Evolutionary conservation across 2,797 vertebrate species (phyloP), one percentile per base, ranked within the genome.

Genomic region (Girardinus metallicus): DNA sequence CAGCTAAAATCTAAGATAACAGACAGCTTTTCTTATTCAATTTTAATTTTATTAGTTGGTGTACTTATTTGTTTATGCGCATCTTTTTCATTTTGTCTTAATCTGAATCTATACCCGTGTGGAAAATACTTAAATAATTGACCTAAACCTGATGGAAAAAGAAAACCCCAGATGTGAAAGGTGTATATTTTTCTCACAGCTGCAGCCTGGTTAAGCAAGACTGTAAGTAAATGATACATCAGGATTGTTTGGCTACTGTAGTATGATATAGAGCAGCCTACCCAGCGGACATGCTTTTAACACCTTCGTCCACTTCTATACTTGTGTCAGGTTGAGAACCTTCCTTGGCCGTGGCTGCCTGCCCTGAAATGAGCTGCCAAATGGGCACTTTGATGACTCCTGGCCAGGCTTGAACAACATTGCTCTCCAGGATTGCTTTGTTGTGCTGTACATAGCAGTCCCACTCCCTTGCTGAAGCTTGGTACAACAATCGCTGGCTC

Each of bases 301-400:
- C 87, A 82, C 80, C 83, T 80, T 85, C 74, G 76, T 72, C 74
- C 86, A 77, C 82, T 84, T 81, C 75, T 89, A 89, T 74, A 86
- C 84, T 83, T 85, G 76, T 89, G 84, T 93, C 84, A 84, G 90
- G 93, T 91, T 90, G 82, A 79, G 83, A 85, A 83, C 82, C 84
- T 84, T 66, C 10, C 83, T 84, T 86, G 84, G 86, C 89, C 84
- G 89, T 93, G 91, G 93, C 88, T 66, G 49, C 23, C 23, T 80
- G 87, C 84, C 85, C 83, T 79, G 70, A 75, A 79, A 77, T 84
- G 83, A 70, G 81, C 88, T 90, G 93, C 92, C 92, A 94, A 91
- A 91, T 76, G 57, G 46, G 83, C 85, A 91, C 93, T 94, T 91
- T 89, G 86, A 93, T 88, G 86, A 86, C 85, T 80, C 79, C 92